A percentile compares a stretch with the other conserved stretches of the same genome.
Evolutionary conservation across 2,113 vertebrate genomes (phyloP).

Genomic region (Phyllostomus discolor): DNA sequence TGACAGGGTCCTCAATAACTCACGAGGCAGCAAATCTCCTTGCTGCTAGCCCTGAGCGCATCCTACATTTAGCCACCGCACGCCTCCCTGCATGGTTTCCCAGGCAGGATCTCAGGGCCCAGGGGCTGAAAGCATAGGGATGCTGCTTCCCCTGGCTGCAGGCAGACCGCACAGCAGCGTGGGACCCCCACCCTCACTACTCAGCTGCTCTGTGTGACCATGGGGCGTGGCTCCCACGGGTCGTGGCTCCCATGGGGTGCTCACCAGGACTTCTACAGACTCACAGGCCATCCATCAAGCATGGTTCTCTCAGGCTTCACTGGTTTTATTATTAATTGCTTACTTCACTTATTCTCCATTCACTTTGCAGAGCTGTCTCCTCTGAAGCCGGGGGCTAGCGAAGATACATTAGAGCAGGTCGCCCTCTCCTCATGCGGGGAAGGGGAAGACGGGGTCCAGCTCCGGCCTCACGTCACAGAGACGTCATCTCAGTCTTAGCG

Average conservation of each 20-base stretch:
- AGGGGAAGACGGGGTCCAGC: background rate
- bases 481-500: background rate
- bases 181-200: accelerated
- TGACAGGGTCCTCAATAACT: background rate
- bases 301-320: background rate
- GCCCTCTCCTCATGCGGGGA: background rate
- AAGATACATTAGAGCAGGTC: background rate
- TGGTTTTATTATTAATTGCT: background rate
- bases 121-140: accelerated
- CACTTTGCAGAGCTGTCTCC: background rate
- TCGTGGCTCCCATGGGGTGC: background rate
- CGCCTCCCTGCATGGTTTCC: background rate
- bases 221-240: background rate
- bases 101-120: accelerated
- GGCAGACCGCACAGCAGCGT: background rate
- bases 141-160: accelerated
- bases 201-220: too few species aligned
- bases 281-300: background rate
- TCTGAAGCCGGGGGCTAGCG: background rate
- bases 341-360: conserved; percentile 29
- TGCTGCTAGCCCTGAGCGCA: background rate
- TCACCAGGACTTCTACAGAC: background rate
- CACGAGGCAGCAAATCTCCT: background rate
- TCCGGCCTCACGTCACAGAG: background rate
- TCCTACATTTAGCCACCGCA: background rate